Conservation (phyloP, 2,888 invertebrate genomes). For the Elysia crispata region DNA sequence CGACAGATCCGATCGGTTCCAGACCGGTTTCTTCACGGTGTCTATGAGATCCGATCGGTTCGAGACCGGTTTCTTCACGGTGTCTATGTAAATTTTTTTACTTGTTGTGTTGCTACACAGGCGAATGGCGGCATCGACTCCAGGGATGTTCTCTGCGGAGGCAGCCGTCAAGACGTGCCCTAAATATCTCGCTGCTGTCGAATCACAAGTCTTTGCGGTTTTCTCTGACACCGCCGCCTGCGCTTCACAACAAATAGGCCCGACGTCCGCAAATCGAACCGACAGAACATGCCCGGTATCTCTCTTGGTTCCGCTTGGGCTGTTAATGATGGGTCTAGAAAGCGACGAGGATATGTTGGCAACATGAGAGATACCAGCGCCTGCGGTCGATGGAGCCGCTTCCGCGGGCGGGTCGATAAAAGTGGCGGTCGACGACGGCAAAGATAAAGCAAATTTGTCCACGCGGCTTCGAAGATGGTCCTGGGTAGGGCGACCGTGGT, state of each 20-base stretch:
- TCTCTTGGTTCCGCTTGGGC: slow-evolving; percentile 9
- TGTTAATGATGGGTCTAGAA: neutral
- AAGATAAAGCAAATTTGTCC: neutral
- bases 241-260: neutral
- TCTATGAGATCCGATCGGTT: neutral
- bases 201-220: no score
- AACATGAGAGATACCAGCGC: neutral
- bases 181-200: no score
- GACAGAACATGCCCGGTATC: slow-evolving; percentile 20
- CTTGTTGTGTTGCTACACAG: slow-evolving; percentile 18
- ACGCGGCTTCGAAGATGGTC: neutral
- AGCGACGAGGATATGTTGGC: neutral
- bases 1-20: no score
- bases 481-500: no score
- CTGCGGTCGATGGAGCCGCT: neutral
- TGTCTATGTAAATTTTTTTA: slow-evolving; percentile 29
- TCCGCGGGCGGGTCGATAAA: neutral
- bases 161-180: no score
- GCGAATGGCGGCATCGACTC: neutral
- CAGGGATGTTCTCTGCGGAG: no score
- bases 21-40: neutral
- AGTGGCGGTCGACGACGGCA: neutral
- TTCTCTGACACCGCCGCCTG: neutral
- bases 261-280: slow-evolving; percentile 40
- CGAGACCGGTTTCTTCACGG: neutral